phyloP scores from a whole-genome alignment of 1,140 invertebrate species.

The Delia radicum region DNA sequence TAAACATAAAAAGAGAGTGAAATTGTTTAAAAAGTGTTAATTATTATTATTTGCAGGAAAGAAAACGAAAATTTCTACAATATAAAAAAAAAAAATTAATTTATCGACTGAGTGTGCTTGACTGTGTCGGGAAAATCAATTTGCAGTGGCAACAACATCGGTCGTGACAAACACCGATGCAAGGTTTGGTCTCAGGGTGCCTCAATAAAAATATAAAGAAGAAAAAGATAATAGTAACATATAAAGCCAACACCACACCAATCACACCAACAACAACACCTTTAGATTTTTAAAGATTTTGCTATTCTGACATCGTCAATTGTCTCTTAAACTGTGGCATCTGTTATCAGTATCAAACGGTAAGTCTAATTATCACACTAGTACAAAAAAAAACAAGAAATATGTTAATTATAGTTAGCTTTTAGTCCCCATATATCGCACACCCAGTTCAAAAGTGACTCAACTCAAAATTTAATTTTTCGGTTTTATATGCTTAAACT shows the following conservation, averaged over 20 bases:
- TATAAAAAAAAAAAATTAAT: neutral
- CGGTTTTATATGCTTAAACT: too few relatives aligned
- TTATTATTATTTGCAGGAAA: conserved; percentile 14
- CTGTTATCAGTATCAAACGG: neutral
- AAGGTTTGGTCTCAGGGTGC: neutral
- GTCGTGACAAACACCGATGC: neutral
- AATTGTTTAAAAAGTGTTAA: neutral
- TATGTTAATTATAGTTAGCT: too few relatives aligned
- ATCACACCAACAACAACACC: neutral
- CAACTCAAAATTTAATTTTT: too few relatives aligned
- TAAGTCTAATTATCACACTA: too few relatives aligned
- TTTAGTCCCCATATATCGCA: too few relatives aligned
- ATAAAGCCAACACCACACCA: too few relatives aligned
- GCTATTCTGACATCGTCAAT: neutral
- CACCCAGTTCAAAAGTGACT: too few relatives aligned
- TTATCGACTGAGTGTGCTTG: neutral
- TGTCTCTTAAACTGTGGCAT: neutral
- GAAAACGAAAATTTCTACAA: neutral
- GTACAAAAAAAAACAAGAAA: too few relatives aligned
- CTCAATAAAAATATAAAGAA: neutral
- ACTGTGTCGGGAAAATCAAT: neutral
- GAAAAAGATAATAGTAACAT: too few relatives aligned
- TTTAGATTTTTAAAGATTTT: neutral
- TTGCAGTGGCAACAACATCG: neutral
- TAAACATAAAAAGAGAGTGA: too few relatives aligned